Evolutionary conservation across 2,888 invertebrate species (phyloP), one percentile per base, ranked within the genome.

Genomic region (Noctua fimbriata): DNA sequence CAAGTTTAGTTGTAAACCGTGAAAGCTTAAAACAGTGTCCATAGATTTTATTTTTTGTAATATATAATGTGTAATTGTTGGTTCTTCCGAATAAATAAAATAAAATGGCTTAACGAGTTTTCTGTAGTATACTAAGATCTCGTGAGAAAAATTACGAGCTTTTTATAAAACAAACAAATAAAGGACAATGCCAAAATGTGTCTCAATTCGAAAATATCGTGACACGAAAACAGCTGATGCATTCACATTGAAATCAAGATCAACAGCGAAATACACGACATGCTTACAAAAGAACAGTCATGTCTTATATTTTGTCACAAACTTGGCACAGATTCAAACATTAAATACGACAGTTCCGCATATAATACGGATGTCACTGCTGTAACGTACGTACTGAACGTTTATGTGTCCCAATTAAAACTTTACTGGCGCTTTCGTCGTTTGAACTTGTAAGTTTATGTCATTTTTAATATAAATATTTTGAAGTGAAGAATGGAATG

Each of bases 321-420:
- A 66, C 73, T 89, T 88, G 88, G 88, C 88, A 85, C 71, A 21
- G 85, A 55, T 71, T 89, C 90, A 88, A 88, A 75, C 76, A 73
- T 75, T 77, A 78, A 78, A 77, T 76, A 69, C 78, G 69, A 74
- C 52, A 74, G 87, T 89, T 89, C 88, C 88, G 90, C 84, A 87
- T 88, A 82, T 82, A 78, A 80, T 78, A 75, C 77, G 76, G 79
- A 80, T 86, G 85, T 82, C 89, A 88, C 81, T 83, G 82, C 81
- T 75, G 67, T 70, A 47, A 78, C 36, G 75, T 55, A 55, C 28
- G 55, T 44, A 69, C 63, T 7, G 65, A 58, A 76, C 73, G 66
- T 81, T 85, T 73, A 88, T 85, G 69, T 28, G 66, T 52, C 63
- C 75, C 73, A 85, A 85, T 86, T 85, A 85, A 85, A 88, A 73